Conservation (phyloP, 2,113 vertebrate genomes). For the Xyliphius kryptos region DNA sequence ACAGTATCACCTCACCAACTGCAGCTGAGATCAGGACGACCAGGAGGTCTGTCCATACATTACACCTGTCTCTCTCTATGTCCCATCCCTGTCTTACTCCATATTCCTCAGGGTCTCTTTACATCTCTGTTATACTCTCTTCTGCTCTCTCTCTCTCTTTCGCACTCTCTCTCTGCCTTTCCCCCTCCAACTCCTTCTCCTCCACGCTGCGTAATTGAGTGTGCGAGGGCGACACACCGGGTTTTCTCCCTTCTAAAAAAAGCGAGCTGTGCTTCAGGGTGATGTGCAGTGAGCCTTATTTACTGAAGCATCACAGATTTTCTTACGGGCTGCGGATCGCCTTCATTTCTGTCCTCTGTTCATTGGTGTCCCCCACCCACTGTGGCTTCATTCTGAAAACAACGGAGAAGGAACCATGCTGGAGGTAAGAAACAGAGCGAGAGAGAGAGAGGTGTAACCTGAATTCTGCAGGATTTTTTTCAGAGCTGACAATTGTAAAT, state of each 20-base stretch:
- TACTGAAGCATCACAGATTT: background rate
- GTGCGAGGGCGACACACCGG: background rate
- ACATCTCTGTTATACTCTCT: too few relatives aligned
- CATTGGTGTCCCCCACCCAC: background rate
- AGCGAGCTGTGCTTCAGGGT: background rate
- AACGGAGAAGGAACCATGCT: slow-evolving; percentile 1
- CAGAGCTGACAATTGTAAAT: too few relatives aligned
- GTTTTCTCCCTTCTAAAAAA: background rate
- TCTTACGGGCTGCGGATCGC: background rate
- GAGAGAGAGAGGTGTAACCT: background rate
- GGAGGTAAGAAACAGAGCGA: slow-evolving; percentile 4
- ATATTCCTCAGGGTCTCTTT: too few relatives aligned
- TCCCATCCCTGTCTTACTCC: too few relatives aligned
- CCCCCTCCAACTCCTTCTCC: background rate
- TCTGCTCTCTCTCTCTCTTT: background rate
- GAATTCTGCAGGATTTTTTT: background rate
- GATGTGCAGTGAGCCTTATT: background rate
- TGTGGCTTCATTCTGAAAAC: background rate
- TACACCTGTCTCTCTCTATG: too few relatives aligned
- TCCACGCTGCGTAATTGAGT: slow-evolving; percentile 9
- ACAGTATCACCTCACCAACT: too few relatives aligned
- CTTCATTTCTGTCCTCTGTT: background rate
- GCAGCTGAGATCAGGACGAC: too few relatives aligned
- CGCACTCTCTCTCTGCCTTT: background rate
- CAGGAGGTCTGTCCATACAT: too few relatives aligned